phyloP scores from a whole-genome alignment of 1,140 invertebrate species.

The Goniozus legneri region DNA sequence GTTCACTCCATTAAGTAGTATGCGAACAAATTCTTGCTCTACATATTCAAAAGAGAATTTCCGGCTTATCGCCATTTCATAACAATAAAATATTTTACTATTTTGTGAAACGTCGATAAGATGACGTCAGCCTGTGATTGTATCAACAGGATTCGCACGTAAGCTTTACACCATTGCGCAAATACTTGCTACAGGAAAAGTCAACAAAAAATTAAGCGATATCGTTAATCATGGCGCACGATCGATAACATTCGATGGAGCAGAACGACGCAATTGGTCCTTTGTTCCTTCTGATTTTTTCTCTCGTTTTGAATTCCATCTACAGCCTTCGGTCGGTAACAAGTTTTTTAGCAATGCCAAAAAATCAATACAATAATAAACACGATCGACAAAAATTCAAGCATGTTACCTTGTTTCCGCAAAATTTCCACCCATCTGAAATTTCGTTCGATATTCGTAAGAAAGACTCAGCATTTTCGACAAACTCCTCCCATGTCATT shows the following conservation, averaged over 20 bases:
- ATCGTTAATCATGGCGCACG: neutral
- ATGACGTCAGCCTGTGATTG: no score
- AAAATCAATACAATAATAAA: neutral
- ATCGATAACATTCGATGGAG: neutral
- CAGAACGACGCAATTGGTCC: neutral
- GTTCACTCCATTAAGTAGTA: no score
- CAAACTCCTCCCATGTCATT: constrained; percentile 48
- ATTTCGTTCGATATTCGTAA: constrained; percentile 34
- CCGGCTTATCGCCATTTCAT: no score
- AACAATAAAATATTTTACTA: no score
- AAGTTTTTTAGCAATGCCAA: no score
- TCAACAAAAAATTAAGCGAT: no score
- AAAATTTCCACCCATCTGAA: constrained; percentile 43
- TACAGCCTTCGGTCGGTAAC: neutral
- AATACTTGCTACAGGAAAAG: no score
- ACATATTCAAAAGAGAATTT: no score
- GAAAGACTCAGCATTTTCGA: constrained; percentile 38
- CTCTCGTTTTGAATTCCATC: neutral
- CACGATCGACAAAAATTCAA: neutral
- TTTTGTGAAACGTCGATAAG: no score
- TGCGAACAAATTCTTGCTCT: no score
- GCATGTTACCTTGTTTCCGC: constrained; percentile 45
- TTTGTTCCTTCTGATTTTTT: neutral
- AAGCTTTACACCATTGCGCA: no score
- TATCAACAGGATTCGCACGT: no score